A percentile compares a stretch with the other conserved stretches of the same genome.
phyloP scores from a whole-genome alignment of 1,140 invertebrate species.

The Drosophila subpulchrella region DNA sequence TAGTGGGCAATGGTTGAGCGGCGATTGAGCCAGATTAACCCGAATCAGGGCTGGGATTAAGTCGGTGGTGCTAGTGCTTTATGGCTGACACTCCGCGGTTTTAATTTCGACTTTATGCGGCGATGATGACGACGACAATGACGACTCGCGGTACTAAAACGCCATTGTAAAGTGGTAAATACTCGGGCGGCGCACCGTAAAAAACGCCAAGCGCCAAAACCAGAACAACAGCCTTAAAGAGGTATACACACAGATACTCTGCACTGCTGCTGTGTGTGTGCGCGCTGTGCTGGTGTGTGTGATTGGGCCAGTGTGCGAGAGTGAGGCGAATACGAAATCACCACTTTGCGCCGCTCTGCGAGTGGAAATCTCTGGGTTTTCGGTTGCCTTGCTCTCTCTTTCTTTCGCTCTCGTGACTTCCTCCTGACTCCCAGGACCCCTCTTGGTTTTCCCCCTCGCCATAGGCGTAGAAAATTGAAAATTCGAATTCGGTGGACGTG shows the following conservation, averaged over 20 bases:
- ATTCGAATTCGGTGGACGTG: slow-evolving; percentile 42
- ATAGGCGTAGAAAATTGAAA: slow-evolving; percentile 44
- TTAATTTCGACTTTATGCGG: slow-evolving; percentile 83
- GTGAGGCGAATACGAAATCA: slow-evolving; percentile 74
- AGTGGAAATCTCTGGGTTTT: slow-evolving; percentile 73
- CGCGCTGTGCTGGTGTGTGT: slow-evolving; percentile 3
- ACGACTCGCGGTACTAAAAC: slow-evolving; percentile 82
- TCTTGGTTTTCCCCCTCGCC: background rate
- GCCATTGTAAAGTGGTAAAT: slow-evolving; percentile 83
- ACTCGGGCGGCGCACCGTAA: slow-evolving; percentile 82
- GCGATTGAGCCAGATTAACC: slow-evolving; percentile 58
- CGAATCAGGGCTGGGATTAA: slow-evolving; percentile 46
- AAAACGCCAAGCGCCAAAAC: slow-evolving; percentile 81
- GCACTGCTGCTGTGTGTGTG: slow-evolving; percentile 12
- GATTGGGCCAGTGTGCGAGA: slow-evolving; percentile 28
- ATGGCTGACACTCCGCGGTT: slow-evolving; percentile 80
- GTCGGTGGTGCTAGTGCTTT: slow-evolving; percentile 71
- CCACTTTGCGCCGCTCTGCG: slow-evolving; percentile 66
- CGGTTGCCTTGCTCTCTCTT: slow-evolving; percentile 53
- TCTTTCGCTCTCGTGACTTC: slow-evolving; percentile 55
- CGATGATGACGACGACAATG: slow-evolving; percentile 83
- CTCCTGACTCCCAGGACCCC: background rate
- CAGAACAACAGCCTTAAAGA: slow-evolving; percentile 77
- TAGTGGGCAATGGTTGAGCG: slow-evolving; percentile 16
- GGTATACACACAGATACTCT: slow-evolving; percentile 46